Base-by-base conservation (phyloP, 2,113 vertebrate species). In the Psammodynastes pulverulentus region DNA sequence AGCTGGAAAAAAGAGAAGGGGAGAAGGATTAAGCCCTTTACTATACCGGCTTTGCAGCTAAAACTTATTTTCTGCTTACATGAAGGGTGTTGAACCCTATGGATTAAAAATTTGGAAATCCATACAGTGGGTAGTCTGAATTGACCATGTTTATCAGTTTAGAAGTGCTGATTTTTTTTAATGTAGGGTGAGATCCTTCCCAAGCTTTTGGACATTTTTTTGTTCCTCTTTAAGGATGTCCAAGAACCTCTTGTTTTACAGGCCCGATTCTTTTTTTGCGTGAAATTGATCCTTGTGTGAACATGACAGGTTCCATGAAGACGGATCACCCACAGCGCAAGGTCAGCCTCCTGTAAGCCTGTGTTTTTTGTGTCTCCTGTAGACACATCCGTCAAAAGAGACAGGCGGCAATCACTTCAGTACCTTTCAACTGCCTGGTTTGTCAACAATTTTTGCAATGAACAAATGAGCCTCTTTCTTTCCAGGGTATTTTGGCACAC, bases 261-360 rank as follows among this genome's bases (percentile, higher is more conserved):
- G 95, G 94, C 34, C 96, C 94, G 94, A 88, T 95, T 52, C 93
- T 96, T 96, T 96, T 96, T 95, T 95, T 95, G 95, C 97, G 96
- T 94, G 95, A 97, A 97, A 98, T 97, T 97, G 97, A 98, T 95
- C 96, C 95, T 92, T 96, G 96, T 94, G 95, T 95, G 95, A 94
- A 87, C 94, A 92, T 96, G 97, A 97, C 97, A 98, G 87, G 93
- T 96, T 97, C 97, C 97, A 97, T 97, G 97, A 98, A 98, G 97
- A 98, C 93, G 93, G 96, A 98, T 98, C 94, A 26, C 97, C 96
- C 91, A 94, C 96, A 94, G 94, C 72, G 93, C 97, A 98, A 98
- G 97, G 98, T 98, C 97, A 97, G 96, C 96, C 92, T 96, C 97
- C 94, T 94, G 34, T 53, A 88, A 96, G 95, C 95, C 96, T 95